Conservation (phyloP, 2,797 vertebrate genomes). For the Poeciliopsis gracilis region DNA sequence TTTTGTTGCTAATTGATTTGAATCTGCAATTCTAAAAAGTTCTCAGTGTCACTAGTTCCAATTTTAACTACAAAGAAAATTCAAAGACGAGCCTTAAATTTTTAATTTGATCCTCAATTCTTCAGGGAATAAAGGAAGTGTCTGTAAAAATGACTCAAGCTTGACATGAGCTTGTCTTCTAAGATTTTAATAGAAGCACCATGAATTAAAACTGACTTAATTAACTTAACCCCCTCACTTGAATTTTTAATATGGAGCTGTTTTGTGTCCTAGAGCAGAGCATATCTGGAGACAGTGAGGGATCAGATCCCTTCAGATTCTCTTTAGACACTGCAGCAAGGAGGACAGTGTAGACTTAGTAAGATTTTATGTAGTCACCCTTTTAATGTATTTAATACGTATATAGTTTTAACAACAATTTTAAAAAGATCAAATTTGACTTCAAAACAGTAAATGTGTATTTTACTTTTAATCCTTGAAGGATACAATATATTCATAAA, state of each 20-base stretch:
- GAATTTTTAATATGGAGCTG: not conserved
- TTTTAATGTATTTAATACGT: not conserved
- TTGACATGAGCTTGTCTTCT: slow-evolving; percentile 5
- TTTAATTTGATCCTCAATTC: not conserved
- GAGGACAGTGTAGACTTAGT: not conserved
- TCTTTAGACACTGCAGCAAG: not conserved
- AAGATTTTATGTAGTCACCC: not conserved
- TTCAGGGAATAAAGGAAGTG: slow-evolving; percentile 9
- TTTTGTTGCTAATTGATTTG: not conserved
- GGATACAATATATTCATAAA: not conserved
- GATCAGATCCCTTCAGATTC: not conserved
- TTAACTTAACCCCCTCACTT: not conserved
- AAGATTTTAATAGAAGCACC: not conserved
- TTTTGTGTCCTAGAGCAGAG: not conserved
- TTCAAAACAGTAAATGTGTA: not conserved
- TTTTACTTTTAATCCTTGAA: not conserved
- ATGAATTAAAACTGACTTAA: not conserved
- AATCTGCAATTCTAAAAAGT: slow-evolving; percentile 3
- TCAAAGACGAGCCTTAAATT: not conserved
- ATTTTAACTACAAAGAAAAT: not conserved
- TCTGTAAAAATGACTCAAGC: not conserved
- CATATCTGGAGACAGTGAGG: not conserved
- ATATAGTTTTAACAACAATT: not conserved
- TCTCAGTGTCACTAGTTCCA: not conserved
- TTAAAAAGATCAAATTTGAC: not conserved